These are phyloP conservation scores for Ditylenchus weischeri DNA, from an alignment of 2,888 invertebrate genomes.

Conservation along the genomic window DNA sequence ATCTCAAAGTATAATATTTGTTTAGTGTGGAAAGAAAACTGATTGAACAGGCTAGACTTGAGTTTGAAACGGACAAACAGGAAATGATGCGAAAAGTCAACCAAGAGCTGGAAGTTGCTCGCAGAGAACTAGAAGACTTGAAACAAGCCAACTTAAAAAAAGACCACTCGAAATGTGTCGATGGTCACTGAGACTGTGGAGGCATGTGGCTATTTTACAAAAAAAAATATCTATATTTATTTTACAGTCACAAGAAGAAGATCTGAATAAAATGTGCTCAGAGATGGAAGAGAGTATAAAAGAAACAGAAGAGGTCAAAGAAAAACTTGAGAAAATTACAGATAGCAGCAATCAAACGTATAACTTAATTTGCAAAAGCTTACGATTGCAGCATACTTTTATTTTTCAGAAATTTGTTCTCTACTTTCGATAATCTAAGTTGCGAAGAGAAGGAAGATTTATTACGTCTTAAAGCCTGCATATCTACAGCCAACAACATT, in stretches of 20 bases:
- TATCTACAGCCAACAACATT: constrained; percentile 4
- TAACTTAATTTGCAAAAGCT: background rate
- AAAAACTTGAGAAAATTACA: background rate
- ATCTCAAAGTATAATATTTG: background rate
- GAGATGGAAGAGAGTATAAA: constrained; percentile 2
- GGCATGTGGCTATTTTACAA: too few species aligned
- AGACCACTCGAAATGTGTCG: too few species aligned
- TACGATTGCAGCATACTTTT: background rate
- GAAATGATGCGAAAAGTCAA: constrained; percentile 2
- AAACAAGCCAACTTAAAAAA: constrained; percentile 6
- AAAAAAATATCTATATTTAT: too few species aligned
- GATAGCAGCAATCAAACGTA: background rate
- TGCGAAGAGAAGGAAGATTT: background rate
- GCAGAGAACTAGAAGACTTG: background rate
- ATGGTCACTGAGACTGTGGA: too few species aligned
- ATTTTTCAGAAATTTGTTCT: background rate
- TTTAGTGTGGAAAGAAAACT: constrained; percentile 1
- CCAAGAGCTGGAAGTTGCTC: background rate
- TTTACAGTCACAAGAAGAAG: background rate
- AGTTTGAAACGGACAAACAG: background rate
- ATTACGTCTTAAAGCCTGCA: background rate
- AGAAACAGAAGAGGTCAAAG: constrained; percentile 4
- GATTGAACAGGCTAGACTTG: background rate
- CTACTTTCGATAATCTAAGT: background rate
- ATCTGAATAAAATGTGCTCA: constrained; percentile 1